Conservation (phyloP, 2,888 invertebrate species). For the Spilosoma lubricipeda region DNA sequence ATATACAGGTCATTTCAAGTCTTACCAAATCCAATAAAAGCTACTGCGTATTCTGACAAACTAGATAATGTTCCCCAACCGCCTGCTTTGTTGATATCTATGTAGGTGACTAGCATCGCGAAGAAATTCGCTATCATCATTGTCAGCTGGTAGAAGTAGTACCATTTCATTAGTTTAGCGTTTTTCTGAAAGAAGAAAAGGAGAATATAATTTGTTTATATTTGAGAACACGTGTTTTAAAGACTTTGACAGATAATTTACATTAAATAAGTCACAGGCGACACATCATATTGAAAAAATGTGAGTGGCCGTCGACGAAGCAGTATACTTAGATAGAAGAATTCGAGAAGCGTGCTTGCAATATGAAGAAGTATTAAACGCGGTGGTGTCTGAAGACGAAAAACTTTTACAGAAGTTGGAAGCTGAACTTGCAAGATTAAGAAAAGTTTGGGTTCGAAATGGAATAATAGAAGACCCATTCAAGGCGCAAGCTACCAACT, state of each 20-base stretch:
- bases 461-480: too few relatives aligned
- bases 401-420: too few relatives aligned
- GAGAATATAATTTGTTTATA: not conserved
- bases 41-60: constrained; percentile 37
- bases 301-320: too few relatives aligned
- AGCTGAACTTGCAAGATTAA: too few relatives aligned
- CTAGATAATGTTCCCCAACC: constrained; percentile 7
- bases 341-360: too few relatives aligned
- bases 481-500: rapidly evolving
- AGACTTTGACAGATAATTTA: too few relatives aligned
- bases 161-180: constrained; percentile 38
- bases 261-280: too few relatives aligned
- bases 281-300: too few relatives aligned
- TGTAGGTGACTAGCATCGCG: constrained; percentile 35
- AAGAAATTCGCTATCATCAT: constrained; percentile 46
- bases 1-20: not conserved
- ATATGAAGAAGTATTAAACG: too few relatives aligned
- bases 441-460: too few relatives aligned
- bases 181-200: constrained; percentile 48
- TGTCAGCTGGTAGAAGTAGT: constrained; percentile 52
- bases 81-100: constrained; percentile 13
- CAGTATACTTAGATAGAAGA: too few relatives aligned
- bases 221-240: not conserved
- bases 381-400: too few relatives aligned
- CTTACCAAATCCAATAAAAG: constrained; percentile 48